These are phyloP conservation scores for Rhopalosiphum maidis DNA, from an alignment of 1,140 invertebrate species.

Conservation along the genomic window DNA sequence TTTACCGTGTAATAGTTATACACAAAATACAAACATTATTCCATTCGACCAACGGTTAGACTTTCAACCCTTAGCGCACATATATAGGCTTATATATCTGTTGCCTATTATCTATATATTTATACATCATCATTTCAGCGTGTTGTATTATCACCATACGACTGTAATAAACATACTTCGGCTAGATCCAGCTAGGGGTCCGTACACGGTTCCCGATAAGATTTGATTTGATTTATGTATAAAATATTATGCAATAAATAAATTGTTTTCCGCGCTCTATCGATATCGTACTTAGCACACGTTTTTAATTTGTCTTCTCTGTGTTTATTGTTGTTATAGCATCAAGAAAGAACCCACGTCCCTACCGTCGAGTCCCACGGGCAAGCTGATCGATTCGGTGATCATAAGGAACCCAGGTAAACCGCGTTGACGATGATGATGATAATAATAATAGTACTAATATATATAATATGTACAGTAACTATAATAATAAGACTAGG, in stretches of 20 bases:
- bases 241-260: background rate
- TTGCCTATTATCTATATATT: too few species aligned
- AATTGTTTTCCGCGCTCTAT: background rate
- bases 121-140: background rate
- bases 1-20: background rate
- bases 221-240: background rate
- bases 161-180: background rate
- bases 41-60: background rate
- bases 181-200: too few species aligned
- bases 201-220: background rate
- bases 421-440: slow-evolving; percentile 59
- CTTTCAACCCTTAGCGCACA: background rate
- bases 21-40: background rate
- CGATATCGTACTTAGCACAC: background rate
- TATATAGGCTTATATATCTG: background rate
- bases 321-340: slow-evolving; percentile 64
- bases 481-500: background rate
- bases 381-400: slow-evolving; percentile 67
- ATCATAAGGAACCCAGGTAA: slow-evolving; percentile 65
- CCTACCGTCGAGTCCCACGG: slow-evolving; percentile 67
- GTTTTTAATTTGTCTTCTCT: background rate
- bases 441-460: background rate
- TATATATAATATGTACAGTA: background rate
- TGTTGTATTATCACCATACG: background rate
- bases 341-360: slow-evolving; percentile 66